Conservation (phyloP, 2,888 invertebrate genomes). For the Drosophila nigricruria region DNA sequence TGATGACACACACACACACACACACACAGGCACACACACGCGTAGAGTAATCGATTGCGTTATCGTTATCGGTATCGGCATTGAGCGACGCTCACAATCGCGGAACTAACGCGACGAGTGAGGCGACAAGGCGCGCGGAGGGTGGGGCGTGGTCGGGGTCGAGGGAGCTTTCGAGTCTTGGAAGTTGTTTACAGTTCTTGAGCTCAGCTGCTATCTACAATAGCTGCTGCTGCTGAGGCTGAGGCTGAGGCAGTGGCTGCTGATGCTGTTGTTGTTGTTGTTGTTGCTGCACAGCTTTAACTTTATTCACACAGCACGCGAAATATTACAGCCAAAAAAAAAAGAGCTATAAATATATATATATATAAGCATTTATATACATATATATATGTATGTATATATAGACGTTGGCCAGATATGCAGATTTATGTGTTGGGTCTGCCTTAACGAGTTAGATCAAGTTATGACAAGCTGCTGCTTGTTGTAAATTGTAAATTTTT, state of each 20-base stretch:
- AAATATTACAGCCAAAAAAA: conserved; percentile 40
- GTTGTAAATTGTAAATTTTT: conserved; percentile 49
- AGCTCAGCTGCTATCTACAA: conserved; percentile 64
- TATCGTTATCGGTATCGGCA: conserved; percentile 43
- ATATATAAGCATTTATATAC: conserved; percentile 7
- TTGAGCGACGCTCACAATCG: conserved; percentile 50
- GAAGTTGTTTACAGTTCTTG: conserved; percentile 70
- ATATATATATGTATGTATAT: conserved; percentile 9
- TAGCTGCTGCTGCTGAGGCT: conserved; percentile 9
- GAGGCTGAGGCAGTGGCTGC: conserved; percentile 6
- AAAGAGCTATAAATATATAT: not conserved
- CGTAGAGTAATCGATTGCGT: conserved; percentile 21
- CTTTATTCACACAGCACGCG: conserved; percentile 52
- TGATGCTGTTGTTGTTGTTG: conserved; percentile 24
- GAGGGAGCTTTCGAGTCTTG: conserved; percentile 21
- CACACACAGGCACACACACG: conserved; percentile 17
- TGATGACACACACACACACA: conserved; percentile 39
- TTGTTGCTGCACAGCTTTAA: conserved; percentile 54
- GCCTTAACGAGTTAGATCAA: conserved; percentile 55
- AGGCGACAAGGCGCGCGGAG: conserved; percentile 15
- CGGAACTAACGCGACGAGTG: conserved; percentile 42
- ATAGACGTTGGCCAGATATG: conserved; percentile 36
- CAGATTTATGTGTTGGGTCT: conserved; percentile 50
- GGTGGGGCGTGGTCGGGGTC: not conserved
- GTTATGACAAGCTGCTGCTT: conserved; percentile 53